Conservation (phyloP, 2,113 vertebrate genomes). For the Hydrolagus affinis region DNA sequence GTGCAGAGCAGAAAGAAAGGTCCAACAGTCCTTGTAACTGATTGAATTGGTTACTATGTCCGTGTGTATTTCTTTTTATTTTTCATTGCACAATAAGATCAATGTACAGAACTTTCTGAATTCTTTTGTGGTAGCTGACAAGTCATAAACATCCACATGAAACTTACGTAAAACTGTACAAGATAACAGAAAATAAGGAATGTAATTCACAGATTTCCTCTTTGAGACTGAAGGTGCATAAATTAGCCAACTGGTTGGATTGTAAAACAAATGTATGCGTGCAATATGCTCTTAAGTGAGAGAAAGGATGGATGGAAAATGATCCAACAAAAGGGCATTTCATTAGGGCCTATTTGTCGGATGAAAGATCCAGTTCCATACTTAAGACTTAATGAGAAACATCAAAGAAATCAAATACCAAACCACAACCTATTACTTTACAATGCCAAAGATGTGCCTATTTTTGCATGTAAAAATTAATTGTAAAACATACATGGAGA, state of each 20-base stretch:
- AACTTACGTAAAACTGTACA: slow-evolving; percentile 63
- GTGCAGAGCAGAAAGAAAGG: too few relatives aligned
- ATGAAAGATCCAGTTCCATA: too few relatives aligned
- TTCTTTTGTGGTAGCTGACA: slow-evolving; percentile 64
- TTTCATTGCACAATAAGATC: slow-evolving; percentile 62
- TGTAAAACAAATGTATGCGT: too few relatives aligned
- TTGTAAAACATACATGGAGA: background rate
- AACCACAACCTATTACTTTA: background rate
- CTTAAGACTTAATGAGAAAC: background rate
- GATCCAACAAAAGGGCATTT: too few relatives aligned
- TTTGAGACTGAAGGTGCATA: too few relatives aligned
- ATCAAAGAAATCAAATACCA: background rate
- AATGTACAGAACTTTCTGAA: slow-evolving; percentile 69
- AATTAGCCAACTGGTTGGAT: too few relatives aligned
- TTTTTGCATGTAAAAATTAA: background rate
- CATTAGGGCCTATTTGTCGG: too few relatives aligned
- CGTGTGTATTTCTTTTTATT: slow-evolving; percentile 55
- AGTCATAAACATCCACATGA: slow-evolving; percentile 66
- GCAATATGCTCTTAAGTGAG: too few relatives aligned
- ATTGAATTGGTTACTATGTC: too few relatives aligned
- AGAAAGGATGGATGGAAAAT: too few relatives aligned
- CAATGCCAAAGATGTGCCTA: background rate
- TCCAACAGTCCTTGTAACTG: too few relatives aligned
- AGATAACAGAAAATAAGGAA: slow-evolving; percentile 54
- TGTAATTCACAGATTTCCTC: slow-evolving; percentile 49